Base-by-base conservation (phyloP, 2,888 invertebrate genomes). In the Tenthredo distinguenda region DNA sequence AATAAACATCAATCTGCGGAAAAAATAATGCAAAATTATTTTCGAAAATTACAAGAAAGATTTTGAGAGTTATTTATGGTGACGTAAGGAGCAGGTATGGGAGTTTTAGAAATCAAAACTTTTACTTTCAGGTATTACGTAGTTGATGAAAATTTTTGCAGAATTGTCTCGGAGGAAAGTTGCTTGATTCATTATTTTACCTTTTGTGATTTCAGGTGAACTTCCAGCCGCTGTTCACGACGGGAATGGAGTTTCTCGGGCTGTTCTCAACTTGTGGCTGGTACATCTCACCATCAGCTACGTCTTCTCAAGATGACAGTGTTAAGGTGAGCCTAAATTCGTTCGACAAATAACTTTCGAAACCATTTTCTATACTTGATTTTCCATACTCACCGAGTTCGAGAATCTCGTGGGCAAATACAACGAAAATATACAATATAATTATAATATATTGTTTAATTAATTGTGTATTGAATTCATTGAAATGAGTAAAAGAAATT, bases 191-290 rank as follows among this genome's bases (percentile, higher is more conserved):
- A 55, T 34, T n/a, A 37, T 58, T 55, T 58, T 18, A 7, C n/a
- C 9, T 15, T 79, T 55, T 58, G 2, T 79, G 50, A n/a, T 91
- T 91, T 40, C 91, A 94, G 93, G 93, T 85, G 93, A 94, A 88
- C 89, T 94, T 89, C 93, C 93, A 86, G 93, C 93, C 83, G 93
- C 93, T 84, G 93, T 93, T 86, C 94, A 94, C 88, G 93, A 94
- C 87, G 93, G 92, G 15, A 94, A 92, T 87, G 93, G 93, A 84
- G 93, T 93, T 86, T 93, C 93, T 31, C 91, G 91, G 88, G 93
- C 93, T 86, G 92, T 93, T 84, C 91, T 93, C 87, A 93, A 93
- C 90, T 90, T 93, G 83, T 93, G 93, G 93, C 90, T 93, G 86
- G 91, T 93, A 89, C 92, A 92, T 88, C 89, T 93, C 85, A 93